These are phyloP conservation scores for Galeruca laticollis DNA, from an alignment of 2,888 invertebrate species.

Conservation along the genomic window DNA sequence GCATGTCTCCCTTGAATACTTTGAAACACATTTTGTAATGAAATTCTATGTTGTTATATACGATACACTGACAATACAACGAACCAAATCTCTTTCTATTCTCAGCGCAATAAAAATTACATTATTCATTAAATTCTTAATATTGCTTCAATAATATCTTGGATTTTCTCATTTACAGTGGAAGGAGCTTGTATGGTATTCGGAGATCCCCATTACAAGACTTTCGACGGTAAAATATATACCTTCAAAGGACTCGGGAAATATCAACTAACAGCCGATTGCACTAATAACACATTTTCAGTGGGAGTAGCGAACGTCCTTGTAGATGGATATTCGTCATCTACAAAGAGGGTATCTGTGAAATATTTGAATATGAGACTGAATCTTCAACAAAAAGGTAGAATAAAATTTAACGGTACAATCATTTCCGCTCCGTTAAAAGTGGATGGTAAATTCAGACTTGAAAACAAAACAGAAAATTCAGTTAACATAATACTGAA, in stretches of 20 bases:
- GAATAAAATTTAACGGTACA: constrained; percentile 87
- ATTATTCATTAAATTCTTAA: no score
- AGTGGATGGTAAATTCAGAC: constrained; percentile 68
- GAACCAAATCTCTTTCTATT: no score
- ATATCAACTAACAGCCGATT: constrained; percentile 90
- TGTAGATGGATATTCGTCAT: constrained; percentile 86
- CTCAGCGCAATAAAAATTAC: no score
- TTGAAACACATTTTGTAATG: no score
- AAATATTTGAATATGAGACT: constrained; percentile 82
- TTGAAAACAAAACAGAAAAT: constrained; percentile 76
- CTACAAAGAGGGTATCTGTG: constrained; percentile 89
- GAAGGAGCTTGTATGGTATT: constrained; percentile 94
- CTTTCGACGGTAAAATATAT: constrained; percentile 94
- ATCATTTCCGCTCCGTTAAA: constrained; percentile 68
- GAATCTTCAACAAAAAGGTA: constrained; percentile 87
- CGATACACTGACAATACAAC: no score
- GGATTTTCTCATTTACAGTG: constrained; percentile 67
- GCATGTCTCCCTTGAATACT: no score
- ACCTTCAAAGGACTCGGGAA: constrained; percentile 95
- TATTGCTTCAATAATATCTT: no score
- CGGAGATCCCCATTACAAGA: constrained; percentile 95
- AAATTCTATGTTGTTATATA: no score
- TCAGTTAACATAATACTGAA: constrained; percentile 76
- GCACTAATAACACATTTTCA: constrained; percentile 83
- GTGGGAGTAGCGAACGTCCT: constrained; percentile 84